These are phyloP conservation scores for Lepus europaeus DNA, from an alignment of 2,113 vertebrate species.

Conservation along the genomic window DNA sequence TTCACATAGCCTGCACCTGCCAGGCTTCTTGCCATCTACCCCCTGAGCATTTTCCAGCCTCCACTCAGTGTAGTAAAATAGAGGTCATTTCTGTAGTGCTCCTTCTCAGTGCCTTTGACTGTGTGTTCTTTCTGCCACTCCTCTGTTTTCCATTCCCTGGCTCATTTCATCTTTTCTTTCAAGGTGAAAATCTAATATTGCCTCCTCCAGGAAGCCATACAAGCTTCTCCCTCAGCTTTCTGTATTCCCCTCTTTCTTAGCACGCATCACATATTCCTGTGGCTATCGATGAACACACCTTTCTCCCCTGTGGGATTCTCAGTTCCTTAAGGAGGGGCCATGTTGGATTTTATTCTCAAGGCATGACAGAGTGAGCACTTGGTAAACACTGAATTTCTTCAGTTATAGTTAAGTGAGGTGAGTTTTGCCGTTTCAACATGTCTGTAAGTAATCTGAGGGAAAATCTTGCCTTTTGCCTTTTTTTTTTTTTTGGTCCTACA, in stretches of 20 bases:
- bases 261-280: background rate
- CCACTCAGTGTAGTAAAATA: background rate
- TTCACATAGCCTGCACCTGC: background rate
- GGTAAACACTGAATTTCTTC: background rate
- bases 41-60: background rate
- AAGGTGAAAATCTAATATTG: background rate
- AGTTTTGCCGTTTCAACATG: background rate
- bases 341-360: background rate
- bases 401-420: background rate
- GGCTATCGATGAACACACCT: background rate
- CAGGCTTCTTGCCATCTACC: no score
- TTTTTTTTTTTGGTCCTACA: background rate
- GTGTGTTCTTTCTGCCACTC: background rate
- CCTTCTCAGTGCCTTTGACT: background rate
- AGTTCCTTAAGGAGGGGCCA: background rate
- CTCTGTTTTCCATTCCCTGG: background rate
- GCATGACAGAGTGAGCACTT: background rate
- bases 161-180: conserved; percentile 12
- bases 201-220: background rate
- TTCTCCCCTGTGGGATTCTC: background rate
- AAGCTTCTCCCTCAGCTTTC: background rate
- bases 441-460: background rate
- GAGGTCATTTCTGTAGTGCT: background rate
- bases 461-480: background rate
- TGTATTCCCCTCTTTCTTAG: background rate